Evolutionary conservation across 2,113 vertebrate species (phyloP).

Genomic region (Pseudorhombus dupliciocellatus): DNA sequence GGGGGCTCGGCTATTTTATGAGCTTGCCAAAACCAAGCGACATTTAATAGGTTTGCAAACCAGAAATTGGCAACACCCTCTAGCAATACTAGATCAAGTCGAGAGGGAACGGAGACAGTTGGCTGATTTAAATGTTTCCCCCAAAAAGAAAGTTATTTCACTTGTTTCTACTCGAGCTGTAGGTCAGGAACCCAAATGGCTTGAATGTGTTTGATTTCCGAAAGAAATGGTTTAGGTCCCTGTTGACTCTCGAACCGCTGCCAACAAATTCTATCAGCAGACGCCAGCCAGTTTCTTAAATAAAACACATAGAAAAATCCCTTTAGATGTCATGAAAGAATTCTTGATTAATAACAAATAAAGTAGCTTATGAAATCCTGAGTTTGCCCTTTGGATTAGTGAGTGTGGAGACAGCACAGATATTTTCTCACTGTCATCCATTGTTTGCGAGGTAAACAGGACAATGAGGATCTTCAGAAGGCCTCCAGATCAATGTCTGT

Average conservation of each 20-base stretch:
- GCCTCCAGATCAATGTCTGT: conserved; percentile 71
- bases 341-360: conserved; percentile 51
- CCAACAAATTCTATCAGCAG: conserved; percentile 30
- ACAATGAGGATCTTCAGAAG: conserved; percentile 69
- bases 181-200: conserved; percentile 50
- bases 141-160: conserved; percentile 26
- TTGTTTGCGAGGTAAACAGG: conserved; percentile 69
- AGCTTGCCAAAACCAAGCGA: background rate
- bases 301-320: conserved; percentile 12
- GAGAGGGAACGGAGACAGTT: conserved; percentile 34
- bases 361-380: conserved; percentile 30
- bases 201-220: conserved; percentile 36
- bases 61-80: conserved; percentile 17
- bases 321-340: conserved; percentile 29
- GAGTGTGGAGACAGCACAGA: conserved; percentile 7
- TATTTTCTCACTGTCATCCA: conserved; percentile 47
- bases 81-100: conserved; percentile 42
- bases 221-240: conserved; percentile 59
- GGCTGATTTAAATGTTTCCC: conserved; percentile 41
- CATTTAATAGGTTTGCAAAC: background rate
- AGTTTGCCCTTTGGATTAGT: conserved; percentile 45
- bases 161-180: conserved; percentile 21
- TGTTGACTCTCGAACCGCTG: conserved; percentile 10
- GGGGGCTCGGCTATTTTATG: background rate
- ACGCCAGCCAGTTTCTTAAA: conserved; percentile 30